Base-by-base conservation (phyloP, 2,113 vertebrate genomes). In the Bos taurus region DNA sequence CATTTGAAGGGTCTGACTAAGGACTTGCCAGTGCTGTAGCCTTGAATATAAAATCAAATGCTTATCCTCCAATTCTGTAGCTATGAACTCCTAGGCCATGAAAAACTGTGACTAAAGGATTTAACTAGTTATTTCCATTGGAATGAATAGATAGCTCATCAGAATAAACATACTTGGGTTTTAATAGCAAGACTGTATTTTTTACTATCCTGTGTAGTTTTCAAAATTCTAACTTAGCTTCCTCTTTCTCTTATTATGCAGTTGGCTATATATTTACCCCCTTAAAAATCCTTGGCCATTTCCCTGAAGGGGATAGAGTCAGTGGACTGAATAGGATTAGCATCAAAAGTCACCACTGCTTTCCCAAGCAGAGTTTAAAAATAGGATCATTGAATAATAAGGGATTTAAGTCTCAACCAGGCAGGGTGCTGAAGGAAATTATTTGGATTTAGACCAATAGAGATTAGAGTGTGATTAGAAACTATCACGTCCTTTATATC, bases 311-410 rank as follows among this genome's bases (percentile, higher is more conserved):
- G 81, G 62, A 97, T 92, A 95, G 85, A 97, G 80, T 93, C 60
- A 91, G 85, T 98, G 95, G 40, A 82, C 78, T 97, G 95, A 85
- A 88, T 67, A 98, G 87, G 92, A 97, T 98, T 98, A 98, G 90
- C 97, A 92, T 95, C 81, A 97, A 96, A 98, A 84, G 67, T 96
- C 97, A 67, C 82, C 26, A 62, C 96, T 98, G 91, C 93, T 97
- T 98, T 98, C 97, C 91, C 86, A 94, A 92, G 64, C 95, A 84
- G 96, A 97, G 95, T 96, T 98, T 97, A 98, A 98, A 98, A 98
- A 97, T 94, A 84, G 0, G 5, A 90, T 97, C 97, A 96, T 78
- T 97, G 90, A 97, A 91, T 98, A 98, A 98, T 98, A 98, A 96
- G 88, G 88, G 98, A 98, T 97, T 98, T 98, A 98, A 97, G 21